Evolutionary conservation across 2,113 vertebrate species (phyloP).

Genomic region (Rallus limicola): DNA sequence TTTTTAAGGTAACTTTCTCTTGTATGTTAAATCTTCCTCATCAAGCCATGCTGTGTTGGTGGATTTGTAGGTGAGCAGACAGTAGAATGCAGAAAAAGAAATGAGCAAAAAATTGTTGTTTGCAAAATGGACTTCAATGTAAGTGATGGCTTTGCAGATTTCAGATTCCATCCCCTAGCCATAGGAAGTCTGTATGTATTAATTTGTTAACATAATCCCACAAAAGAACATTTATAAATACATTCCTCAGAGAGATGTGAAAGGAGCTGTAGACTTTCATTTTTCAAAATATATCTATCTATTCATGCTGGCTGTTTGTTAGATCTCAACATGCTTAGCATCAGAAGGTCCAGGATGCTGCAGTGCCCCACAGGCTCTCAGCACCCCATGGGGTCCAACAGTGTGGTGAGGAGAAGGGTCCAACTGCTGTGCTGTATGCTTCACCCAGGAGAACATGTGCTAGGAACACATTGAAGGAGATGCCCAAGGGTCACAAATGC

Average conservation of each 20-base stretch:
- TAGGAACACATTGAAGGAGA: slow-evolving; percentile 35
- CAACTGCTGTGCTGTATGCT: not conserved
- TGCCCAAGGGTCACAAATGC: slow-evolving; percentile 47
- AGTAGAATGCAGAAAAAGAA: not conserved
- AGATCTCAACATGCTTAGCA: not conserved
- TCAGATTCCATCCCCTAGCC: not conserved
- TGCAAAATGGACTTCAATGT: not conserved
- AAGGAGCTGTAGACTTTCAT: not conserved
- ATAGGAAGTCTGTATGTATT: not conserved
- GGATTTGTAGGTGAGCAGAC: not conserved
- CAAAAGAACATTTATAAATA: not conserved
- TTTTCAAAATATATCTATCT: not conserved
- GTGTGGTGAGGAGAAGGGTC: not conserved
- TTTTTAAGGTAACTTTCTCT: not conserved
- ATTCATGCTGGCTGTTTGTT: not conserved
- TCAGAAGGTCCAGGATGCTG: not conserved
- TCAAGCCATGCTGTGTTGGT: not conserved
- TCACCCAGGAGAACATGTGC: slow-evolving; percentile 43
- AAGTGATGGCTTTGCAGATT: not conserved
- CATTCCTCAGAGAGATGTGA: not conserved
- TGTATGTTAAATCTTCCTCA: not conserved
- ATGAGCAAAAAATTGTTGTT: not conserved
- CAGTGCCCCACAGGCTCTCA: not conserved
- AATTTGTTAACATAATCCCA: slow-evolving; percentile 12
- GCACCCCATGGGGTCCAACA: not conserved